Percentiles rank a stretch among this genome's conserved stretches.
Conservation (phyloP, 2,797 vertebrate genomes). For the Chaetodon trifasciatus region DNA sequence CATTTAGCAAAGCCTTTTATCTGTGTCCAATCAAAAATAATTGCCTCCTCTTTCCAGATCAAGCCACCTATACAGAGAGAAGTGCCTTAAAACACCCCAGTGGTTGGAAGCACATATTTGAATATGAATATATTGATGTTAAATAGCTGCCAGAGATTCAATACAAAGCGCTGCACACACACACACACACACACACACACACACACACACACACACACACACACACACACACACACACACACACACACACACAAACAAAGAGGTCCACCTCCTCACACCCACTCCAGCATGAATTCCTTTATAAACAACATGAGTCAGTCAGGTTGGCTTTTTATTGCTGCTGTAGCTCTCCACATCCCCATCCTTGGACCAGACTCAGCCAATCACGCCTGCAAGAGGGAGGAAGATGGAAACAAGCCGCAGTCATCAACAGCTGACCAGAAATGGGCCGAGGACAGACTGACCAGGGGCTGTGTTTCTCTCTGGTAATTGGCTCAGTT, state of each 20-base stretch:
- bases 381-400: constrained; percentile 62
- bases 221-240: constrained; percentile 60
- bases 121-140: constrained; percentile 75
- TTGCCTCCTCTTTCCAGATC: constrained; percentile 71
- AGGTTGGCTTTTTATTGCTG: constrained; percentile 76
- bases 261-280: constrained; percentile 84
- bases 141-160: constrained; percentile 77
- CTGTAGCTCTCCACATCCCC: constrained; percentile 66
- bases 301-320: constrained; percentile 80
- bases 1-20: constrained; percentile 73
- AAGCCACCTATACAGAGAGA: constrained; percentile 65
- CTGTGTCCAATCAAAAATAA: constrained; percentile 80
- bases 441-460: constrained; percentile 64
- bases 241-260: constrained; percentile 76
- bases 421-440: constrained; percentile 71
- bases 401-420: constrained; percentile 56
- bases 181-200: constrained; percentile 40
- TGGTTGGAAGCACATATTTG: constrained; percentile 64
- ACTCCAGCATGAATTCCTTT: constrained; percentile 76
- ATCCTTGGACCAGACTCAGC: constrained; percentile 78
- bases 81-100: constrained; percentile 63
- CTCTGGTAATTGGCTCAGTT: constrained; percentile 78
- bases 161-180: constrained; percentile 39
- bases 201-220: constrained; percentile 20
- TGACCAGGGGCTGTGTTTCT: constrained; percentile 72